phyloP scores from a whole-genome alignment of 1,140 invertebrate genomes.

The Callitettix versicolor region DNA sequence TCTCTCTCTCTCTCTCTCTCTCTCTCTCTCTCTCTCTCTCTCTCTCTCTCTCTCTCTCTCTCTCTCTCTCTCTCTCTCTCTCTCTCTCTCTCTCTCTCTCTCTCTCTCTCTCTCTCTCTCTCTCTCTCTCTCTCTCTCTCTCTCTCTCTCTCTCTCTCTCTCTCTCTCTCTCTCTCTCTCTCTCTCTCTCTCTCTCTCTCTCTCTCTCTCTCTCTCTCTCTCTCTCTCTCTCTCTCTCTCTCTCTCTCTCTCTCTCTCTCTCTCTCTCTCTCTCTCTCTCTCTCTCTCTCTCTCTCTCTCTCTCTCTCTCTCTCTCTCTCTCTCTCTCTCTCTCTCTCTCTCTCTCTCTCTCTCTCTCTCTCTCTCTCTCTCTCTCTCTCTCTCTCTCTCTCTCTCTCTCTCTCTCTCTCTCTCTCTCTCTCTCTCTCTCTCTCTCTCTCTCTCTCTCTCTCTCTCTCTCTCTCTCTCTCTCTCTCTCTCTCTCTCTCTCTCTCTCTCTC shows the following conservation, averaged over 20 bases:
- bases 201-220: slow-evolving; percentile 1
- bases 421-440: neutral
- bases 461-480: neutral
- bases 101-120: neutral
- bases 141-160: neutral
- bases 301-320: neutral
- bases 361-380: neutral
- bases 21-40: neutral
- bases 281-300: neutral
- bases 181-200: neutral
- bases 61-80: neutral
- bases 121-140: neutral
- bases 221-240: neutral
- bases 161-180: neutral
- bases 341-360: neutral
- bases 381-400: neutral
- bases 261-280: neutral
- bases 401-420: neutral
- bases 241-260: neutral
- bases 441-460: neutral
- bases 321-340: neutral
- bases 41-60: neutral
- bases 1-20: neutral
- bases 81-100: neutral
- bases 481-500: neutral